These are phyloP conservation scores for Poeciliopsis retropinna DNA, from an alignment of 2,113 vertebrate genomes.

Conservation along the genomic window DNA sequence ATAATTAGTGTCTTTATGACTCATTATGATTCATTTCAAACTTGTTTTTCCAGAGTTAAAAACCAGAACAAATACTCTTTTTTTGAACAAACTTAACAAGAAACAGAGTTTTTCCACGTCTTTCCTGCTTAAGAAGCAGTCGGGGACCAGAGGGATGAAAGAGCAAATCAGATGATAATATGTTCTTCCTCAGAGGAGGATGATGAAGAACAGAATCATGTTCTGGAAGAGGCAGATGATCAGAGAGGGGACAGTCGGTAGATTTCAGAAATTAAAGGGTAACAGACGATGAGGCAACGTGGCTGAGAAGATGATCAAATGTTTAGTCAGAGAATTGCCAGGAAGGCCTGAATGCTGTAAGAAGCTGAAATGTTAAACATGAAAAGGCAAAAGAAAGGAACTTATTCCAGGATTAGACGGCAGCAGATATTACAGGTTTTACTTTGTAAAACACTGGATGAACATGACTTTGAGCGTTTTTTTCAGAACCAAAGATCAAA, in stretches of 20 bases:
- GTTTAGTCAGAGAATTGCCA: conserved; percentile 2
- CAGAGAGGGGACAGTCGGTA: neutral
- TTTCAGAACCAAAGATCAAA: neutral
- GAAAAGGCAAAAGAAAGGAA: neutral
- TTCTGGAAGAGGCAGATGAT: conserved; percentile 3
- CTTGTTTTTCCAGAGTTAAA: neutral
- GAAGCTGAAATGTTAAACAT: neutral
- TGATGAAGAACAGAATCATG: neutral
- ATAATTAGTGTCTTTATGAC: neutral
- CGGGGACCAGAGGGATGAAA: conserved; percentile 17
- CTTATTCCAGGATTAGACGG: neutral
- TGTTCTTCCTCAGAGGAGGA: neutral
- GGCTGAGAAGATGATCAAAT: conserved; percentile 23
- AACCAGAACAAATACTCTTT: neutral
- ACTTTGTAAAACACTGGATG: neutral
- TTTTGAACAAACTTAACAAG: neutral
- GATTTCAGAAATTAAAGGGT: conserved; percentile 12
- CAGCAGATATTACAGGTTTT: too few relatives aligned
- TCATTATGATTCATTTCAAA: neutral
- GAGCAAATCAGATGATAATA: neutral
- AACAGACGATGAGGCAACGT: neutral
- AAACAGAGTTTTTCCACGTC: neutral
- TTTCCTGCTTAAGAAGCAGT: conserved; percentile 13
- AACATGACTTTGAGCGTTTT: neutral
- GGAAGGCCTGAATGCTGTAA: conserved; percentile 1